Base-by-base conservation (phyloP, 2,888 invertebrate genomes). In the Nemotelus nigrinus region DNA sequence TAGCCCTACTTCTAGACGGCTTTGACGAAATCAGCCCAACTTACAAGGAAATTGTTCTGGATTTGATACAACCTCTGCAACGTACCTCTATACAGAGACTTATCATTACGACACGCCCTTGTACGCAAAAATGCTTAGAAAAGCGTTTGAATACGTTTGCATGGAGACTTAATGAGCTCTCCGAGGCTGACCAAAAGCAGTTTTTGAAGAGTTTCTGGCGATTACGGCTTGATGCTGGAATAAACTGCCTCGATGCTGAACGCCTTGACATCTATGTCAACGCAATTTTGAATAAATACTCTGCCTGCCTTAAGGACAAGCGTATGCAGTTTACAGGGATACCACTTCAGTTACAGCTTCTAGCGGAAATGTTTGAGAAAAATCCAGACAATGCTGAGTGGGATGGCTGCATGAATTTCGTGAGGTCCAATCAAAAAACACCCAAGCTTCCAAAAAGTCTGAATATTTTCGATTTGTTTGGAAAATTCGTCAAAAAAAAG, bases 21-120 rank as follows among this genome's bases (percentile, higher is more conserved):
- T 76, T 76, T 39, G 76, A 76, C 39, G 76, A 76, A 67, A 76
- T 76, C 48, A 67, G 67, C 41, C 65, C 65, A 2, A 67, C 44
- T 3, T 67, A 76, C 6, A 45, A 50, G 43, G 58, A 76, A 25
- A 65, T 67, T 39, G 67, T 76, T 10, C 10, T 67, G 39, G 48
- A 48, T 2, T 50, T 76, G 43, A 6, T 76, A 0, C 25, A 41
- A 25, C 47, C 39, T 44, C 47, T 76, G 7, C 8, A 45, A 5
- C 3, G 5, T 39, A 67, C 47, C 3, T n/a, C 43, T 25, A 48
- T 76, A 8, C 8, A 55, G 10, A 67, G 48, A 47, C 4, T 76
- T 3, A 55, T 65, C 25, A 10, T 76, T 0, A 76, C 76, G 8
- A 76, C 76, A 4, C 65, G 76, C 3, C 76, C 67, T 8, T 48